A percentile compares a stretch with the other conserved stretches of the same genome.
Evolutionary conservation across 2,888 invertebrate genomes (phyloP).

Genomic region (Drosophila melanocephala): DNA sequence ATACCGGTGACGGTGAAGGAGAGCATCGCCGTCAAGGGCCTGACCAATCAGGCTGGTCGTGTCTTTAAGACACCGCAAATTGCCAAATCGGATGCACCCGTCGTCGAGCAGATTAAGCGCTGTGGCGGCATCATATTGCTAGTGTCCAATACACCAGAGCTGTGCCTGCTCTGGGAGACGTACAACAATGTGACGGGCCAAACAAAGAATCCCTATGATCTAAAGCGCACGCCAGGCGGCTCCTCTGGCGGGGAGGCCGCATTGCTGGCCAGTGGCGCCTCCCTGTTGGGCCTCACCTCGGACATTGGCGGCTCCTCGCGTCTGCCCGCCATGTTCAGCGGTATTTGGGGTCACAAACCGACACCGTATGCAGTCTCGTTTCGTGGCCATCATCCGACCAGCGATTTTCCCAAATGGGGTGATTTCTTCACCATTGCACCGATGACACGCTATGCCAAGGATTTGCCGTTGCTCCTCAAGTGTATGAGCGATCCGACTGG

Average conservation of each 20-base stretch:
- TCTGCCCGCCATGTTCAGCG: constrained; percentile 95
- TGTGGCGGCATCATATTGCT: constrained; percentile 94
- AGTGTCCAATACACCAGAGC: constrained; percentile 95
- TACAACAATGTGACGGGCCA: constrained; percentile 94
- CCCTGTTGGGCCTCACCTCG: constrained; percentile 93
- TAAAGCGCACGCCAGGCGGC: constrained; percentile 92
- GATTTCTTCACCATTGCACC: constrained; percentile 93
- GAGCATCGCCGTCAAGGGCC: constrained; percentile 91
- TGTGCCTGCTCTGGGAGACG: constrained; percentile 96
- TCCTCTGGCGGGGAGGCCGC: constrained; percentile 96
- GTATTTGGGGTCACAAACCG: constrained; percentile 97
- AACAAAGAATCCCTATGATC: constrained; percentile 95
- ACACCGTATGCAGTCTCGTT: constrained; percentile 89
- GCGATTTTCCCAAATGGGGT: constrained; percentile 87
- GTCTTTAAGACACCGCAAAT: constrained; percentile 87
- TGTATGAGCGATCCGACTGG: constrained; percentile 88
- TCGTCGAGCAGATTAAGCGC: constrained; percentile 89
- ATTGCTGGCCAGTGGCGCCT: constrained; percentile 92
- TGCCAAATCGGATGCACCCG: constrained; percentile 91
- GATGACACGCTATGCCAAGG: constrained; percentile 94
- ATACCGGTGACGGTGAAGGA: constrained; percentile 95
- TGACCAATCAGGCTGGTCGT: constrained; percentile 92
- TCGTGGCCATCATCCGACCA: constrained; percentile 90
- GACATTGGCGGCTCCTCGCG: constrained; percentile 96
- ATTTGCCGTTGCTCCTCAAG: constrained; percentile 91